Evolutionary conservation across 2,113 vertebrate species (phyloP).

Genomic region (Coreoperca whiteheadi): DNA sequence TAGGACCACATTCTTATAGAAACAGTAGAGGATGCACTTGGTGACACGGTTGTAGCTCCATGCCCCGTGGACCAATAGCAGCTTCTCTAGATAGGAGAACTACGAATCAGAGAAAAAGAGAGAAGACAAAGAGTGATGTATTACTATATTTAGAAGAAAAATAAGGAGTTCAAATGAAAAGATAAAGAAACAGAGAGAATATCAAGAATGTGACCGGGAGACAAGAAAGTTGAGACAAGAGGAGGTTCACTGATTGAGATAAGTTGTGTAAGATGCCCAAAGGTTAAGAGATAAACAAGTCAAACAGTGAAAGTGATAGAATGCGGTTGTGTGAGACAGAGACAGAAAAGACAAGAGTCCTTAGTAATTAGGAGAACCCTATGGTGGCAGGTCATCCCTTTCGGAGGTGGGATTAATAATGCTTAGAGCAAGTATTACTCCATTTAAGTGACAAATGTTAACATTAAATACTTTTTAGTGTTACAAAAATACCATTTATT

Average conservation of each 20-base stretch:
- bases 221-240: constrained; percentile 10
- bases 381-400: neutral
- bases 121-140: neutral
- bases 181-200: neutral
- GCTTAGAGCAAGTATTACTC: neutral
- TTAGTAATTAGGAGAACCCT: constrained; percentile 9
- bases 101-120: constrained; percentile 64
- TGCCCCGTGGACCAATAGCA: constrained; percentile 95
- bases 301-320: constrained; percentile 47
- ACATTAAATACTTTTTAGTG: neutral
- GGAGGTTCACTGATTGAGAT: constrained; percentile 27
- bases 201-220: constrained; percentile 9
- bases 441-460: neutral
- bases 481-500: neutral
- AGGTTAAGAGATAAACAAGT: constrained; percentile 43
- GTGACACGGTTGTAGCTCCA: constrained; percentile 99
- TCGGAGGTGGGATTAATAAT: no score
- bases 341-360: constrained; percentile 37
- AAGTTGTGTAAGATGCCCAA: constrained; percentile 28
- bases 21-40: constrained; percentile 99
- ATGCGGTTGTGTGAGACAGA: neutral
- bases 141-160: neutral
- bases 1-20: constrained; percentile 99
- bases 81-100: constrained; percentile 98
- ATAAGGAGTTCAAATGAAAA: neutral